Evolutionary conservation across 2,888 invertebrate species (phyloP), one percentile per base, ranked within the genome.

Genomic region (Zeuzera pyrina): DNA sequence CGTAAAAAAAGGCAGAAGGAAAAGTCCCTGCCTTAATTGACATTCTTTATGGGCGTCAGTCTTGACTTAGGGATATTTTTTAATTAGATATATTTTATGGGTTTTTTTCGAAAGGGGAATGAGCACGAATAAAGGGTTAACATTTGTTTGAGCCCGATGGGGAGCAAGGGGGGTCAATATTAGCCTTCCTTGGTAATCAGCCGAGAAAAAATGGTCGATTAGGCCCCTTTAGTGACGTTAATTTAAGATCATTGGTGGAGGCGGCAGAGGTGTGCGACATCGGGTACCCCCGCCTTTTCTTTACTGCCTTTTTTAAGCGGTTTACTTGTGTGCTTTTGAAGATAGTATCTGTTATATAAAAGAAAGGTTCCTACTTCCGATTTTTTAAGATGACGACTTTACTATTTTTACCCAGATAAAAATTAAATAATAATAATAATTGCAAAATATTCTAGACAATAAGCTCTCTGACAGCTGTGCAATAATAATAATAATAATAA

Each of bases 81-180:
- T 84, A 84, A 84, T 84, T 84, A 84, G 84, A 84, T 84, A 84
- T 84, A 84, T 84, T 84, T 84, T 84, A 84, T 84, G 83, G 69
- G 69, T 57, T 83, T 81, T 81, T 83, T 79, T 66, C 71, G 63
- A 76, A 81, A 69, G 78, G 77, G 77, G 72, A 58, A 58, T 61
- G 43, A 46, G 64, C 57, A 59, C 62, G 69, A 70, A 70, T 73
- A 76, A 79, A 78, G 79, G 83, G 81, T 83, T 81, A 79, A 73
- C 79, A 81, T 81, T 81, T 81, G 81, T 81, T 81, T 73, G 63
- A n/a, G n/a, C n/a, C n/a, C n/a, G n/a, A n/a, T n/a, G 59, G 54
- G 57, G 49, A 57, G 60, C 10, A 2, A 16, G 65, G 73, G 77
- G 76, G 77, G 70, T 68, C 76, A 73, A 81, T 83, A 84, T 84